phyloP scores from a whole-genome alignment of 1,140 invertebrate species.

The Latrodectus geometricus region DNA sequence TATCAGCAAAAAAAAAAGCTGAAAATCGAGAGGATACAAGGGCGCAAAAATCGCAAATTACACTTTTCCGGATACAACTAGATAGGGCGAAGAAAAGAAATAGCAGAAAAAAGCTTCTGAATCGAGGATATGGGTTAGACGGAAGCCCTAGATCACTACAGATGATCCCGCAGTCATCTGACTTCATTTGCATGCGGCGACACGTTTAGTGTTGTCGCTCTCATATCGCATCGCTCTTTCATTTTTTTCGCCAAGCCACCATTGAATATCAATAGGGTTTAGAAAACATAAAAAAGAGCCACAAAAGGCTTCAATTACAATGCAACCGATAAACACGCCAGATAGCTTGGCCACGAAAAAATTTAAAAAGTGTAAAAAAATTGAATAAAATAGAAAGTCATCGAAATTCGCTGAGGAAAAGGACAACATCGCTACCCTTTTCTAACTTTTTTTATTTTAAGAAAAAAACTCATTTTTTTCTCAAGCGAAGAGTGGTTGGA shows the following conservation, averaged over 20 bases:
- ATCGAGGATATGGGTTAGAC: not conserved
- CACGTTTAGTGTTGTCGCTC: constrained; percentile 41
- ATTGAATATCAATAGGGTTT: constrained; percentile 56
- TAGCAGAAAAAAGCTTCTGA: too few species aligned
- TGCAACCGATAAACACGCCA: constrained; percentile 26
- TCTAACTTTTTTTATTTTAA: too few species aligned
- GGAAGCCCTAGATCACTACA: not conserved
- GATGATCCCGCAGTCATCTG: constrained; percentile 44
- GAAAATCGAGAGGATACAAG: too few species aligned
- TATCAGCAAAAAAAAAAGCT: too few species aligned
- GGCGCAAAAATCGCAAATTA: too few species aligned
- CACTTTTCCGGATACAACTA: too few species aligned
- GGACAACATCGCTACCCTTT: not conserved
- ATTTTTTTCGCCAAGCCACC: not conserved
- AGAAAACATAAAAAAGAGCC: constrained; percentile 9
- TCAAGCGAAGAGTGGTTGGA: not conserved
- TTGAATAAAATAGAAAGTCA: not conserved
- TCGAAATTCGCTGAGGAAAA: not conserved
- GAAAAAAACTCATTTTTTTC: not conserved
- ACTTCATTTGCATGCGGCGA: constrained; percentile 55
- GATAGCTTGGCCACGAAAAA: constrained; percentile 7
- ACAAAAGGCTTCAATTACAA: constrained; percentile 44
- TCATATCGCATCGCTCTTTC: constrained; percentile 23
- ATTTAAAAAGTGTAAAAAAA: not conserved
- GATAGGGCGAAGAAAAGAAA: too few species aligned